Percentiles rank a stretch among this genome's conserved stretches.
phyloP scores from a whole-genome alignment of 30 jellyfish, hydroid and myxozoan species.

The Catostylus mosaicus region DNA sequence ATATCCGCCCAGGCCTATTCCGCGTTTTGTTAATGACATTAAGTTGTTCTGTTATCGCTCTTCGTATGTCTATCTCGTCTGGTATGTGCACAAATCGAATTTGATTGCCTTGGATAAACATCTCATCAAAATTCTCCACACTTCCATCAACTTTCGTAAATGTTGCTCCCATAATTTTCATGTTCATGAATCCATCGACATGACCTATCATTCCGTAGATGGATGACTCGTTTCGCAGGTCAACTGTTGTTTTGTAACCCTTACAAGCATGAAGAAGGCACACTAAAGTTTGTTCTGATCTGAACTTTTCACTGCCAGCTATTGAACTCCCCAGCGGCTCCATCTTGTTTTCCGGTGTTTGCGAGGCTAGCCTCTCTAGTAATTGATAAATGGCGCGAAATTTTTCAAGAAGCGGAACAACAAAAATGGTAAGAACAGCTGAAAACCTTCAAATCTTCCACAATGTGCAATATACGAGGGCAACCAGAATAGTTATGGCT shows the following conservation, averaged over 20 bases:
- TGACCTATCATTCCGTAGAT: constrained; percentile 67
- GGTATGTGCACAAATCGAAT: constrained; percentile 94
- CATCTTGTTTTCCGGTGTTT: not conserved
- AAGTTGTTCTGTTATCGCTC: constrained; percentile 62
- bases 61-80: constrained; percentile 84
- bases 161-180: constrained; percentile 54
- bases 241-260: constrained; percentile 83
- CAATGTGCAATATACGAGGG: too few species aligned
- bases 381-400: not conserved
- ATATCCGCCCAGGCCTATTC: constrained; percentile 26
- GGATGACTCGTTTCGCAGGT: constrained; percentile 80
- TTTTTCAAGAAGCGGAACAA: not conserved
- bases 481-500: too few species aligned
- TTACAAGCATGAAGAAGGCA: constrained; percentile 86
- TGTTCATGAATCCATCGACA: constrained; percentile 91
- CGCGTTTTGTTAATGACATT: constrained; percentile 39
- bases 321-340: constrained; percentile 49
- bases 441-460: not conserved
- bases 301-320: constrained; percentile 74
- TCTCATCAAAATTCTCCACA: constrained; percentile 33
- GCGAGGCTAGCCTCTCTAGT: constrained; percentile 35
- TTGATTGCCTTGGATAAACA: constrained; percentile 70
- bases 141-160: constrained; percentile 53
- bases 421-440: not conserved
- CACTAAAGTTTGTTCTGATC: constrained; percentile 56